phyloP scores from a whole-genome alignment of 2,888 invertebrate genomes.

The Cryptops parisi region DNA sequence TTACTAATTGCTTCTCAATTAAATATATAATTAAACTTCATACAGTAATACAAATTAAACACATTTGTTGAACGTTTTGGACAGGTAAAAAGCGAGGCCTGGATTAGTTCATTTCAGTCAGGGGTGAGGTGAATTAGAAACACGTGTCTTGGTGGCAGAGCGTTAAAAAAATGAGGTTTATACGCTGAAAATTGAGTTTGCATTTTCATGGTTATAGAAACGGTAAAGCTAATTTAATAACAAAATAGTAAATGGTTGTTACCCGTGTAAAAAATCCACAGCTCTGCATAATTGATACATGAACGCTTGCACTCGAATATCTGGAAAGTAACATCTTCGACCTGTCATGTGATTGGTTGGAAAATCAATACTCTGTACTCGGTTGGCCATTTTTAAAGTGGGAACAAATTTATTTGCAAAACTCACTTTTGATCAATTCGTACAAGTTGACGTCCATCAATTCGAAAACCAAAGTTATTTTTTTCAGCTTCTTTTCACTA shows the following conservation, averaged over 20 bases:
- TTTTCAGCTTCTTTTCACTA: conserved; percentile 44
- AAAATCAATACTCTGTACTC: neutral
- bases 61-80: no score
- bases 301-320: conserved; percentile 41
- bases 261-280: conserved; percentile 45
- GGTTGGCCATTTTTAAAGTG: neutral
- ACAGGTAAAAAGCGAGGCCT: no score
- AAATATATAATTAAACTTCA: no score
- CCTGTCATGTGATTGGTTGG: conserved; percentile 18
- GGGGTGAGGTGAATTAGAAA: no score
- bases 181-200: no score
- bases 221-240: no score
- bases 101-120: no score
- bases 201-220: no score
- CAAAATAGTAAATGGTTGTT: conserved; percentile 37
- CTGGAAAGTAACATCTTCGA: conserved; percentile 34
- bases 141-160: no score
- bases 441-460: conserved; percentile 55
- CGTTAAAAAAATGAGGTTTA: no score
- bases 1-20: no score
- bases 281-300: conserved; percentile 47
- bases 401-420: neutral
- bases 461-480: conserved; percentile 47
- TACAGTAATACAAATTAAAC: no score
- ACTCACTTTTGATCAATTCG: conserved; percentile 42